Base-by-base conservation (phyloP, 1,140 invertebrate species). In the Zaprionus ornatus region DNA sequence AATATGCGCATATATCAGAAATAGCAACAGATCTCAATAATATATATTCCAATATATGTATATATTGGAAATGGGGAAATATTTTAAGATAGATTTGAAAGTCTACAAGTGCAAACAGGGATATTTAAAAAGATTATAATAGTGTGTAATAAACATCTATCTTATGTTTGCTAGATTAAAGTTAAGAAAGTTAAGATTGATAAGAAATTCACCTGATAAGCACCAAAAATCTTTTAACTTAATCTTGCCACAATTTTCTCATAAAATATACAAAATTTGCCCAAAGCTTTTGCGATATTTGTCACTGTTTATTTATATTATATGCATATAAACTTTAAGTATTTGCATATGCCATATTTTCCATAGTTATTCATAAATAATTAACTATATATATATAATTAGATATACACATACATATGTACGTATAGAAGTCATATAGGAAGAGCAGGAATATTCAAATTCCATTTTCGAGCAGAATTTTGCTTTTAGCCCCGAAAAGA, bases 401-500 rank as follows among this genome's bases (percentile, higher is more conserved):
- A 27, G 21, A 61, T 45, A 13, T 61, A 2, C 13, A 9, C 29
- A 64, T 21, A 27, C 13, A 61, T 45, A 6, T 45, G 4, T 4
- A 2, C 29, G 52, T 21, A 63, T 12, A 55, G 3, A 10, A n/a
- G 12, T 27, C 17, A 37, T n/a, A 54, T 17, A 17, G 4, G 37
- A 50, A 25, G 2, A 35, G 5, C 0, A 35, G 1, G 4, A 52
- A 37, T 45, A 45, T 45, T 17, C 2, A 45, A 68, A 68, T 48
- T 50, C 40, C 55, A 35, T 52, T 21, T 68, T 69, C 12, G 7
- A 45, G n/a, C 40, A 45, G n/a, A 27, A 17, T 42, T 13, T 37
- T 61, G 57, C 23, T 35, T 42, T 74, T 19, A 12, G 50, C 17
- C 52, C 40, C 50, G 55, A 69, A 69, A 60, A 70, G 54, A 70